A percentile compares a stretch with the other conserved stretches of the same genome.
Conservation (phyloP, 1,140 invertebrate genomes). For the Cydia strobilella region DNA sequence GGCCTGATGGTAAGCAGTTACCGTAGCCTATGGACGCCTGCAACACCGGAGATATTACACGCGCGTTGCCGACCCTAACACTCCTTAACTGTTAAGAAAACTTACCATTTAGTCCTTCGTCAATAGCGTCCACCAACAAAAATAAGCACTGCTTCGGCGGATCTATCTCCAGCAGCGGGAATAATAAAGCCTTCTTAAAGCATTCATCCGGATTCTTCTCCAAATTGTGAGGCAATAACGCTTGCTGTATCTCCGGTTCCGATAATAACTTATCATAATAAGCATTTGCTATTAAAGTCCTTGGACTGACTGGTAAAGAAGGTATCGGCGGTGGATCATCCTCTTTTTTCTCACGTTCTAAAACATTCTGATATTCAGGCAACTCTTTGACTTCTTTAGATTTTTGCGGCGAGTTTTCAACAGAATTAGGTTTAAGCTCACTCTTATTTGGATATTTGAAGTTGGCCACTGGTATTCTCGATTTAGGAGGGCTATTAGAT, state of each 20-base stretch:
- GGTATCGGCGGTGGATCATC: conserved; percentile 81
- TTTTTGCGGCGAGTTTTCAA: conserved; percentile 69
- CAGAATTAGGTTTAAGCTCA: conserved; percentile 55
- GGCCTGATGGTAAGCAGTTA: no score
- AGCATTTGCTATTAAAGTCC: conserved; percentile 86
- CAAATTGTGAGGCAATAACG: conserved; percentile 85
- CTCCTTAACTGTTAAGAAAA: no score
- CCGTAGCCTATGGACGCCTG: no score
- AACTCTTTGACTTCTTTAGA: conserved; percentile 51
- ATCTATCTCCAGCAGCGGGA: conserved; percentile 91
- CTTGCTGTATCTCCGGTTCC: conserved; percentile 87
- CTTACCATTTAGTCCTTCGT: conserved; percentile 82
- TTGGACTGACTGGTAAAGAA: conserved; percentile 82
- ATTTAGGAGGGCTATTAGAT: conserved; percentile 67
- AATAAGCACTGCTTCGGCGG: conserved; percentile 91
- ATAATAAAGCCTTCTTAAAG: conserved; percentile 92
- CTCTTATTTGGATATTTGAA: conserved; percentile 77
- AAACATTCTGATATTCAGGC: conserved; percentile 72
- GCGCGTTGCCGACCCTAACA: no score
- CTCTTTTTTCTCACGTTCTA: conserved; percentile 51
- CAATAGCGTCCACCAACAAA: conserved; percentile 94
- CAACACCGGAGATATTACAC: no score
- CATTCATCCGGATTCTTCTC: conserved; percentile 94
- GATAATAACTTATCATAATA: conserved; percentile 90
- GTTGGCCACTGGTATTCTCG: conserved; percentile 73